Evolutionary conservation across 2,888 invertebrate genomes (phyloP).

Genomic region (Drosophila peninsularis): DNA sequence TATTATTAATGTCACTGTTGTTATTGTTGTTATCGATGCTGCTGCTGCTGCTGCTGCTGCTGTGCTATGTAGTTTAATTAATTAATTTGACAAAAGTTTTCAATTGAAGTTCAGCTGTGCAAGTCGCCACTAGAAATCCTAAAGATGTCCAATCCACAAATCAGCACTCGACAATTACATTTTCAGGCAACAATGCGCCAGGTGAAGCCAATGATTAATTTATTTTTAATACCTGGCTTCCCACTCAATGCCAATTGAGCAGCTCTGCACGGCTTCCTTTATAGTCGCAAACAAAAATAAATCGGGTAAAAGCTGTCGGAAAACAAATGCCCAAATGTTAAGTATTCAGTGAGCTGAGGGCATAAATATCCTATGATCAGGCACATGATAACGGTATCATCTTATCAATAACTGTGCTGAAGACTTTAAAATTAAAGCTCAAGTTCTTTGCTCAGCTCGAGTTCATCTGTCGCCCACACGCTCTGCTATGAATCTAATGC

Average conservation of each 20-base stretch:
- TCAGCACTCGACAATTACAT: conserved; percentile 36
- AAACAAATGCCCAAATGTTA: not conserved
- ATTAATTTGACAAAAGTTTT: conserved; percentile 79
- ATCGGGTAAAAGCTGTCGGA: not conserved
- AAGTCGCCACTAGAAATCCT: conserved; percentile 10
- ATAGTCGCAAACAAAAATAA: conserved; percentile 16
- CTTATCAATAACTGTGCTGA: not conserved
- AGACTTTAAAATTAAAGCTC: not conserved
- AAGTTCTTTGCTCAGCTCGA: not conserved
- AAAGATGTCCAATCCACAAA: conserved; percentile 26
- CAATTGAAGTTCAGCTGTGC: conserved; percentile 59
- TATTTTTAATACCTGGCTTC: conserved; percentile 47
- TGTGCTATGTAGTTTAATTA: conserved; percentile 70
- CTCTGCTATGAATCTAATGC: too few relatives aligned
- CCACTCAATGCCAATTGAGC: conserved; percentile 17
- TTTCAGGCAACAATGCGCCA: conserved; percentile 20
- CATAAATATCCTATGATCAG: not conserved
- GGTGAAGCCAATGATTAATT: conserved; percentile 53
- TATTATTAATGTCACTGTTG: conserved; percentile 70
- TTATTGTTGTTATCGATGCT: conserved; percentile 19
- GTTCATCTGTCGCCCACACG: not conserved
- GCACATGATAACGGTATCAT: too few relatives aligned
- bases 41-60: conserved; percentile 19
- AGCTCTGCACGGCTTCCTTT: conserved; percentile 15
- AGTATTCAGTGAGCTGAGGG: too few relatives aligned